A percentile compares a stretch with the other conserved stretches of the same genome.
Conservation (phyloP, 2,797 vertebrate genomes). For the Salmo trutta region DNA sequence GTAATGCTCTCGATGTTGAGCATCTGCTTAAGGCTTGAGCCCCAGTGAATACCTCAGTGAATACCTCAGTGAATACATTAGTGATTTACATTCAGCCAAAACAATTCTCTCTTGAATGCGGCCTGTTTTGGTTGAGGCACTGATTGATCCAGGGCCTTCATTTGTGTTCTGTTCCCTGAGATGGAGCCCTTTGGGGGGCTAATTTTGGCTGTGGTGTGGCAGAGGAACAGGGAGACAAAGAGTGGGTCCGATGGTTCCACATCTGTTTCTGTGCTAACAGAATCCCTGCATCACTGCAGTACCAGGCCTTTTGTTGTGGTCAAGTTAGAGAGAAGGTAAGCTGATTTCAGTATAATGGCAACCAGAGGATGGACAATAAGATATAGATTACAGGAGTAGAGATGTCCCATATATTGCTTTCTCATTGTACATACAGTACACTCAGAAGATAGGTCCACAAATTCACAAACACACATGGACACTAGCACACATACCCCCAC, state of each 20-base stretch:
- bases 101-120: background rate
- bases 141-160: slow-evolving; percentile 37
- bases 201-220: background rate
- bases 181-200: background rate
- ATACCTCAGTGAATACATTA: background rate
- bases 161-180: slow-evolving; percentile 10
- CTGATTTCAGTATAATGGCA: slow-evolving; percentile 58
- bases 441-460: background rate
- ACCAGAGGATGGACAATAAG: slow-evolving; percentile 45
- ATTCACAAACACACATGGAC: background rate
- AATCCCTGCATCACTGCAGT: slow-evolving; percentile 58
- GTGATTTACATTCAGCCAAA: slow-evolving; percentile 11
- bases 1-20: background rate
- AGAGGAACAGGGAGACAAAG: slow-evolving; percentile 35
- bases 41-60: background rate
- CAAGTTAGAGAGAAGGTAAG: slow-evolving; percentile 54
- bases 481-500: background rate
- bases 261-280: slow-evolving; percentile 32
- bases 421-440: slow-evolving; percentile 36
- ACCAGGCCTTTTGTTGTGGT: slow-evolving; percentile 48
- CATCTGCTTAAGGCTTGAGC: slow-evolving; percentile 1
- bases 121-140: slow-evolving; percentile 22
- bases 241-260: slow-evolving; percentile 54
- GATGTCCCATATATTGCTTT: slow-evolving; percentile 13
- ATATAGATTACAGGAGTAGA: slow-evolving; percentile 43